phyloP scores from a whole-genome alignment of 2,888 invertebrate genomes.

The Antheraea assamensis region DNA sequence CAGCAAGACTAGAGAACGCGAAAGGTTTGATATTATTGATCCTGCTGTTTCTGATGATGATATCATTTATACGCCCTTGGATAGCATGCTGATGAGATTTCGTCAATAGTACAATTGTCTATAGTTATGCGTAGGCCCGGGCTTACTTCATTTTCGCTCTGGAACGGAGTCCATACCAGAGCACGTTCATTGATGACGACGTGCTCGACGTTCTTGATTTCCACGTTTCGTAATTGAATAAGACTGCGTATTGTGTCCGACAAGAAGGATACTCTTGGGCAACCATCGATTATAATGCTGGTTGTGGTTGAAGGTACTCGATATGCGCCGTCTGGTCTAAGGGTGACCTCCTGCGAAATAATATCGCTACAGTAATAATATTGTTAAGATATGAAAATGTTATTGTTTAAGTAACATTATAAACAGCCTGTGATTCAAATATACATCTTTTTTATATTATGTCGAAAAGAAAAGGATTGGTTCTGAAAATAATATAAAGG shows the following conservation, averaged over 20 bases:
- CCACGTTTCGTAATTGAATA: slow-evolving; percentile 83
- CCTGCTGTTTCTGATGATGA: slow-evolving; percentile 83
- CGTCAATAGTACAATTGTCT: slow-evolving; percentile 74
- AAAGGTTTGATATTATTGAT: slow-evolving; percentile 86
- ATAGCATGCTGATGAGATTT: slow-evolving; percentile 84
- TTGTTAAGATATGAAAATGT: background rate
- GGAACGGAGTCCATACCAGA: slow-evolving; percentile 81
- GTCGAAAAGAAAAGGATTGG: background rate
- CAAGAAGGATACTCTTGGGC: slow-evolving; percentile 83
- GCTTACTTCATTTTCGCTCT: slow-evolving; percentile 85
- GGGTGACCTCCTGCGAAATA: slow-evolving; percentile 80
- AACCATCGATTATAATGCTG: slow-evolving; percentile 85
- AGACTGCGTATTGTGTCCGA: slow-evolving; percentile 83
- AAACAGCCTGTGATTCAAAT: background rate
- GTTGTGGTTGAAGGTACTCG: slow-evolving; percentile 77
- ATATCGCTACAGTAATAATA: background rate
- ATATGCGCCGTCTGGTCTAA: slow-evolving; percentile 81
- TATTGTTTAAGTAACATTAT: background rate
- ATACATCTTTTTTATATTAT: background rate
- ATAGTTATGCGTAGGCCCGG: slow-evolving; percentile 80
- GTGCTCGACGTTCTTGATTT: slow-evolving; percentile 83
- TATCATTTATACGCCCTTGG: slow-evolving; percentile 87
- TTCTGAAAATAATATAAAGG: background rate
- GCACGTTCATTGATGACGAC: slow-evolving; percentile 84
- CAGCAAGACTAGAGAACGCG: slow-evolving; percentile 88